Percentiles rank a stretch among this genome's conserved stretches.
These are phyloP conservation scores for Brachionus paranguensis DNA, from an alignment of 1,140 invertebrate genomes.

Conservation along the genomic window DNA sequence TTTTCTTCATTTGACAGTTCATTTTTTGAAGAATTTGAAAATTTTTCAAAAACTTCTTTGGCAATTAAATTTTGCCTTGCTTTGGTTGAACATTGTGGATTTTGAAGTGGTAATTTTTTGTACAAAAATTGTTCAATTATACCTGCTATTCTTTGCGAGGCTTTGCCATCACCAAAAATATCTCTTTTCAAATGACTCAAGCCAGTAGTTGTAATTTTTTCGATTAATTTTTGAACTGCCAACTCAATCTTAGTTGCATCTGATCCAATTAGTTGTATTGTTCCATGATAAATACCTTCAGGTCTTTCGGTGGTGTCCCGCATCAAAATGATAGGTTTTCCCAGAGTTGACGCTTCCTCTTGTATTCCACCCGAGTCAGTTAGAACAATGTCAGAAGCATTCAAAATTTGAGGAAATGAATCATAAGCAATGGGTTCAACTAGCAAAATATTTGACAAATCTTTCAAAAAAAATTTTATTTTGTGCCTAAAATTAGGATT, in stretches of 20 bases:
- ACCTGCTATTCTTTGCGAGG: background rate
- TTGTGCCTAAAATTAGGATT: background rate
- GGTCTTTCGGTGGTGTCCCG: background rate
- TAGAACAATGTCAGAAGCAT: background rate
- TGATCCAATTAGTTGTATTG: background rate
- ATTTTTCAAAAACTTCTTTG: background rate
- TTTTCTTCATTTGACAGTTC: background rate
- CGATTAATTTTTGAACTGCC: background rate
- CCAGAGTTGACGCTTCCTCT: background rate
- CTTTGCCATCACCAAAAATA: background rate
- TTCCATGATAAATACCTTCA: background rate
- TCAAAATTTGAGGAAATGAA: background rate
- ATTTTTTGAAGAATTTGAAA: background rate
- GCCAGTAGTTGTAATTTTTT: background rate
- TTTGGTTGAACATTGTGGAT: background rate
- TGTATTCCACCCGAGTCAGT: background rate
- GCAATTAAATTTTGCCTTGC: background rate
- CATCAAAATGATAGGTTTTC: background rate
- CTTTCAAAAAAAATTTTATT: background rate
- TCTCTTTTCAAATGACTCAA: background rate
- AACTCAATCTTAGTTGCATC: background rate
- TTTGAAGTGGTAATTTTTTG: background rate
- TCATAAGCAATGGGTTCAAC: background rate
- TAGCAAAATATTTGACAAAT: background rate
- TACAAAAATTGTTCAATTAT: background rate